phyloP scores from a whole-genome alignment of 2,888 invertebrate genomes.

The Drosophila putrida region DNA sequence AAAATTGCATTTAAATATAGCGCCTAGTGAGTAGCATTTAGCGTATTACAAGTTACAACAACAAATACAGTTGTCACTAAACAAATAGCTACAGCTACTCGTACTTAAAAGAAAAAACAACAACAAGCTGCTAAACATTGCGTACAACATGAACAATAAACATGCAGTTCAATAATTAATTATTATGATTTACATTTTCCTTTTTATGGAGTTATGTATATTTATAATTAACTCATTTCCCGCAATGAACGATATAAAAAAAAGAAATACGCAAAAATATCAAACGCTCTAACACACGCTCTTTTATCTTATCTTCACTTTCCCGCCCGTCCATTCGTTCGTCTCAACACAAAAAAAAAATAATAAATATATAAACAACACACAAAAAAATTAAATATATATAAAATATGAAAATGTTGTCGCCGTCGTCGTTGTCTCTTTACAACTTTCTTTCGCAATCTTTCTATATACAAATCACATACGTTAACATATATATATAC shows the following conservation, averaged over 20 bases:
- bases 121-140: slow-evolving; percentile 44
- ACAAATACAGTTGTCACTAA: slow-evolving; percentile 58
- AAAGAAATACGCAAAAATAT: slow-evolving; percentile 37
- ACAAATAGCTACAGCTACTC: slow-evolving; percentile 32
- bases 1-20: slow-evolving; percentile 48
- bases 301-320: slow-evolving; percentile 75
- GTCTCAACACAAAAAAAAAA: slow-evolving; percentile 47
- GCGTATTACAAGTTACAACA: slow-evolving; percentile 55
- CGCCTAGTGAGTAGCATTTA: slow-evolving; percentile 68
- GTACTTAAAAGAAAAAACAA: slow-evolving; percentile 19
- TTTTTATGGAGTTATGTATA: slow-evolving; percentile 21
- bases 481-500: slow-evolving; percentile 85
- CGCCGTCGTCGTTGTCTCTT: slow-evolving; percentile 54
- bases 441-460: slow-evolving; percentile 39
- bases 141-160: slow-evolving; percentile 63
- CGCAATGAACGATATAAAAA: slow-evolving; percentile 35
- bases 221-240: slow-evolving; percentile 72
- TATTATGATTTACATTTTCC: slow-evolving; percentile 19
- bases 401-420: slow-evolving; percentile 33
- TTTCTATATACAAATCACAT: slow-evolving; percentile 55
- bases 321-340: slow-evolving; percentile 52
- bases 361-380: slow-evolving; percentile 17
- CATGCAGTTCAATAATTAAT: slow-evolving; percentile 57
- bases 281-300: slow-evolving; percentile 71
- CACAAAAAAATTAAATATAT: slow-evolving; percentile 15